Evolutionary conservation across 2,113 vertebrate genomes (phyloP).

Genomic region (Apus apus): DNA sequence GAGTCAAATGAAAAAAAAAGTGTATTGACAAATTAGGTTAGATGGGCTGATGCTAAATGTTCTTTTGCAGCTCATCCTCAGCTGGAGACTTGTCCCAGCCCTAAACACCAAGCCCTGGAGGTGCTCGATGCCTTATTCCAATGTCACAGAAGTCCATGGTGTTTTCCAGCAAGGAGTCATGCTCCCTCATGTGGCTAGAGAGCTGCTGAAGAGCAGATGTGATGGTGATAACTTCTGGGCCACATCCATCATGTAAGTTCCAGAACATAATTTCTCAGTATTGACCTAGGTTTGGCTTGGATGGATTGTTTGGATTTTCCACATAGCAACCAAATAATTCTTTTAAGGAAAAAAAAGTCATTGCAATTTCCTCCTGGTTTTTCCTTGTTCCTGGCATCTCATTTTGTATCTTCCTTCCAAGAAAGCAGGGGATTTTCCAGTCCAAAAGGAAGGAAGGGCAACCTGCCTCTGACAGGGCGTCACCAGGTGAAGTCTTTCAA

Average conservation of each 20-base stretch:
- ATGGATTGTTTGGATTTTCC: neutral
- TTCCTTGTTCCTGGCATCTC: rapidly evolving
- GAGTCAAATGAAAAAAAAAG: neutral
- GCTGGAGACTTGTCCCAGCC: too few species aligned
- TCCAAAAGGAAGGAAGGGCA: neutral
- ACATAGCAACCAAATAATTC: neutral
- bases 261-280: rapidly evolving
- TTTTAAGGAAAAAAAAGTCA: neutral
- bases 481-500: rapidly evolving
- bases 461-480: neutral
- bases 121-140: rapidly evolving
- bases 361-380: neutral
- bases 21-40: neutral
- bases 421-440: neutral
- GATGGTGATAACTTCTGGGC: neutral
- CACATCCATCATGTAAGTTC: neutral
- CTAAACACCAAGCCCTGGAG: neutral
- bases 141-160: rapidly evolving
- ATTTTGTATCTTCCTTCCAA: neutral
- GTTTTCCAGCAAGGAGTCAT: neutral
- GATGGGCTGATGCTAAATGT: rapidly evolving
- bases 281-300: neutral
- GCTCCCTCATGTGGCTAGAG: rapidly evolving
- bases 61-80: neutral
- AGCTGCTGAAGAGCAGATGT: neutral